Percentiles rank a stretch among this genome's conserved stretches.
phyloP scores from a whole-genome alignment of 2,797 vertebrate species.

The Rhinoraja longicauda region DNA sequence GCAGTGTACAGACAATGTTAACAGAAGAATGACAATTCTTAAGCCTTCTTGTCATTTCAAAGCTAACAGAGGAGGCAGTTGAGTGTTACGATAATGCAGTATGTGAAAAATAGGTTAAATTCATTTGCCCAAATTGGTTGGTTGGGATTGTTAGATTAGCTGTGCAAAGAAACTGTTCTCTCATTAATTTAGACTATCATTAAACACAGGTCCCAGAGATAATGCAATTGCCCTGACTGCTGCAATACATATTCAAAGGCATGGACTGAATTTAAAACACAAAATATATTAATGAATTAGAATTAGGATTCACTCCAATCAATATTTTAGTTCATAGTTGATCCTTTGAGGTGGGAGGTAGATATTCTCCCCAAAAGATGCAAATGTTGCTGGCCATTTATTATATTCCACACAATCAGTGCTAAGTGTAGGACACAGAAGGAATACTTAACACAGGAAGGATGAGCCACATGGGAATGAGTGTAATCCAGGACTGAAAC shows the following conservation, averaged over 20 bases:
- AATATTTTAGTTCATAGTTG: not conserved
- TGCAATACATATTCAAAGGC: conserved; percentile 14
- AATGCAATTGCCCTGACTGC: not conserved
- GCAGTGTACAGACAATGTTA: not conserved
- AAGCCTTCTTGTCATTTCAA: not conserved
- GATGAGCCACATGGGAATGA: not conserved
- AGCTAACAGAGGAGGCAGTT: not conserved
- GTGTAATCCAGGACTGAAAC: not conserved
- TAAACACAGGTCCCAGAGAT: not conserved
- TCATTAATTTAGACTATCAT: not conserved
- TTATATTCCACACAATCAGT: not conserved
- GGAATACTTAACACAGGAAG: not conserved
- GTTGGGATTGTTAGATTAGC: no score
- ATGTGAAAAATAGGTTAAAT: not conserved
- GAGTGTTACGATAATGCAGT: not conserved
- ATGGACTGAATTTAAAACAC: conserved; percentile 1
- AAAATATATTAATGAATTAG: not conserved
- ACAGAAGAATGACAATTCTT: not conserved
- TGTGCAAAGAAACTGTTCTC: not conserved
- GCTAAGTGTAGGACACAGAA: not conserved
- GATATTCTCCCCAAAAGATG: not conserved
- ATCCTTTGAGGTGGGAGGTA: not conserved
- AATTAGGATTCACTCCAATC: not conserved
- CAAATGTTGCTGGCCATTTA: not conserved
- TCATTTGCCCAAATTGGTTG: no score